These are phyloP conservation scores for Pristionchus pacificus DNA, from an alignment of 1,140 invertebrate genomes.

Conservation along the genomic window DNA sequence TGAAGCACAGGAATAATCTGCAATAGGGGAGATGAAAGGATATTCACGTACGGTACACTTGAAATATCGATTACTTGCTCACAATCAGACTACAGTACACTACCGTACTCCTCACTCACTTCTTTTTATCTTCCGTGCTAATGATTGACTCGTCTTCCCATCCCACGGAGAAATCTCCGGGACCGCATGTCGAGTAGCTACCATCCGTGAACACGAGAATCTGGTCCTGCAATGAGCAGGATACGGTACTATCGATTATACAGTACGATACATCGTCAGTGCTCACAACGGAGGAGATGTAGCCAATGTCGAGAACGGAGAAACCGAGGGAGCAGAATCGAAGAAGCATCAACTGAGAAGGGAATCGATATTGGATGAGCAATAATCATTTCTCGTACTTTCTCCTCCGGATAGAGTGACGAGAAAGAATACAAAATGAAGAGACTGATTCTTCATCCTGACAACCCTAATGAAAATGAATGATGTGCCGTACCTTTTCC, in stretches of 20 bases:
- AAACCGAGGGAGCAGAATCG: not conserved
- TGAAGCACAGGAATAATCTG: not conserved
- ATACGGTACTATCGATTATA: not conserved
- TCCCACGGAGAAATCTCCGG: not conserved
- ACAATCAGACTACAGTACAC: too few species aligned
- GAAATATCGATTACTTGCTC: too few species aligned
- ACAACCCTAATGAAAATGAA: too few species aligned
- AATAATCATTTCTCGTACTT: not conserved
- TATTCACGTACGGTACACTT: too few species aligned
- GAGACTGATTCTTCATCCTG: too few species aligned
- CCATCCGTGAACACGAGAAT: not conserved
- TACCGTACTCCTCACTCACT: not conserved
- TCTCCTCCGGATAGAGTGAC: too few species aligned
- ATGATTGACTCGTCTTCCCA: not conserved
- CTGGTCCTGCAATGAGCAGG: not conserved
- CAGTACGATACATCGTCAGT: not conserved
- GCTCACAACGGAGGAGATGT: not conserved
- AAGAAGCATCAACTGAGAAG: not conserved
- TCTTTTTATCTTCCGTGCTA: not conserved
- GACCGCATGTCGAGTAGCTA: not conserved
- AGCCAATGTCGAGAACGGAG: not conserved
- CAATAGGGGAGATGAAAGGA: not conserved
- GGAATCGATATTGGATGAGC: too few species aligned
- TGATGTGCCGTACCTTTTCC: not conserved
- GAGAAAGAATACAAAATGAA: too few species aligned